These are phyloP conservation scores for Choloepus hoffmanni DNA, from an alignment of 2,113 vertebrate species.

Conservation along the genomic window DNA sequence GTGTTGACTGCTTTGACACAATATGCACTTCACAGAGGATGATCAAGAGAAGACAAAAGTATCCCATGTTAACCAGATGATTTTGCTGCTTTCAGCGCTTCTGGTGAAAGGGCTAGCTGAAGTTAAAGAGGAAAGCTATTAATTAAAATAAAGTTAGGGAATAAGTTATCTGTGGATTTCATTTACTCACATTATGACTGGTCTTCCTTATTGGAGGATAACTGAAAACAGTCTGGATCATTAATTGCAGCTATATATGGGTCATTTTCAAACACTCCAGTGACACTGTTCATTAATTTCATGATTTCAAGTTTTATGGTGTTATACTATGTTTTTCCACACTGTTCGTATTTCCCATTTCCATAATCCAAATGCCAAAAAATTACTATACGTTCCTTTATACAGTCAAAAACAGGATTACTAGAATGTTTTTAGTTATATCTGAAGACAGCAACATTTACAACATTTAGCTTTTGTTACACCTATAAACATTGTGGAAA, in stretches of 20 bases:
- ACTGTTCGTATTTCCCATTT: slow-evolving; percentile 55
- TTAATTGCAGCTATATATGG: not conserved
- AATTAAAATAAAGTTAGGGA: not conserved
- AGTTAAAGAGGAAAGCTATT: not conserved
- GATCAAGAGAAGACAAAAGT: not conserved
- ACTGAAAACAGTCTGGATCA: not conserved
- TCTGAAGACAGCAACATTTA: slow-evolving; percentile 83
- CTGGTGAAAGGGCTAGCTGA: not conserved
- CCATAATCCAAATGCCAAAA: slow-evolving; percentile 64
- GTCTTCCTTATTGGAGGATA: slow-evolving; percentile 8
- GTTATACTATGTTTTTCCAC: slow-evolving; percentile 3
- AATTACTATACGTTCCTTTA: slow-evolving; percentile 38
- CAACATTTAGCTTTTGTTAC: slow-evolving; percentile 82
- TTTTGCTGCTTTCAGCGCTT: slow-evolving; percentile 8
- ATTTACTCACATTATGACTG: not conserved
- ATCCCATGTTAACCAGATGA: not conserved
- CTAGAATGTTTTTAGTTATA: slow-evolving; percentile 87
- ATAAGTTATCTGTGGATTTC: not conserved
- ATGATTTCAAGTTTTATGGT: slow-evolving; percentile 43
- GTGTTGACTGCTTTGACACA: not conserved
- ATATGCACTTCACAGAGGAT: not conserved
- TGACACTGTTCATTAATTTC: slow-evolving; percentile 40
- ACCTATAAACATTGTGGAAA: slow-evolving; percentile 77
- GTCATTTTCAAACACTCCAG: slow-evolving; percentile 38
- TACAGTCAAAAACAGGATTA: slow-evolving; percentile 87